Conservation (phyloP, 2,113 vertebrate genomes). For the Spea bombifrons region DNA sequence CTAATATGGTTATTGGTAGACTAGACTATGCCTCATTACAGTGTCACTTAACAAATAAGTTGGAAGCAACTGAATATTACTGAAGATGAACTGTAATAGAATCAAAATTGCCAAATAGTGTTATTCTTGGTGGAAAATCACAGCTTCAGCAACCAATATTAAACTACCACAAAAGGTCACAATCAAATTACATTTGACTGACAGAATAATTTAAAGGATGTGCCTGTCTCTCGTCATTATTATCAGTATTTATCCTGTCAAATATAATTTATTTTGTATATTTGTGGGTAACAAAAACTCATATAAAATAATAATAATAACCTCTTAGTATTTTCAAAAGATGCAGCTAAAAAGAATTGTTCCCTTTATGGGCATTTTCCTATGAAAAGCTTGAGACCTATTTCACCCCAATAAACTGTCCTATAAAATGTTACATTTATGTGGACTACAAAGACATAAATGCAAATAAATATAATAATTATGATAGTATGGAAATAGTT, state of each 20-base stretch:
- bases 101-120: background rate
- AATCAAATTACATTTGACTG: constrained; percentile 2
- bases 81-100: too few relatives aligned
- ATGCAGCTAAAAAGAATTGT: background rate
- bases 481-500: too few relatives aligned
- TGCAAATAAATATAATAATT: constrained; percentile 4
- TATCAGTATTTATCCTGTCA: background rate
- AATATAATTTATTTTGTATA: background rate
- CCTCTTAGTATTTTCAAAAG: background rate
- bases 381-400: background rate
- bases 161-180: background rate
- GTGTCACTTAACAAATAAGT: too few relatives aligned
- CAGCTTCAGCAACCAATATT: background rate
- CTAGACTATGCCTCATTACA: too few relatives aligned
- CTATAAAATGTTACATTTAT: constrained; percentile 5
- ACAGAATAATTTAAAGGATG: background rate
- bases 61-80: too few relatives aligned
- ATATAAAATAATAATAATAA: background rate
- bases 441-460: constrained; percentile 2
- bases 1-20: too few relatives aligned
- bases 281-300: background rate
- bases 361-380: too few relatives aligned
- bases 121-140: background rate
- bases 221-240: background rate
- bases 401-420: constrained; percentile 14